Evolutionary conservation across 2,888 invertebrate genomes (phyloP), one percentile per base, ranked within the genome.

Genomic region (Eucera pruinosa): DNA sequence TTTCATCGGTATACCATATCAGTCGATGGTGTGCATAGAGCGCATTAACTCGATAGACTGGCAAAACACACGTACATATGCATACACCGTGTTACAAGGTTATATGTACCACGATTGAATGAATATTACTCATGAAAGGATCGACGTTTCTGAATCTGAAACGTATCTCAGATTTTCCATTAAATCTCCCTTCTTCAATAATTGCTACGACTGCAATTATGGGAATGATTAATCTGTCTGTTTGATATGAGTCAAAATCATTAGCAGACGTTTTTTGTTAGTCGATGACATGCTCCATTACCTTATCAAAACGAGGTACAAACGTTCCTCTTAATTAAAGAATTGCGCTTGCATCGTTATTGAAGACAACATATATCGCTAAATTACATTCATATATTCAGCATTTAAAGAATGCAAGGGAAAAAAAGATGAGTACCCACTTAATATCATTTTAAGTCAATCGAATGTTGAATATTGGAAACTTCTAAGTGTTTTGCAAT

Each of bases 281-380:
- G 0, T 3, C 11, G 45, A 11, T 7, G 7, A 20, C 11, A 2
- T 5, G 27, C 9, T 27, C 20, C 15, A 27, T 27, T n/a, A 7
- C 18, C 15, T 27, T 47, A 20, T 27, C 36, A 3, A 30, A 11
- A 20, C 7, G 39, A 67, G n/a, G 39, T 7, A 5, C 36, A 15
- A 2, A 25, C n/a, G 30, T 66, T 25, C 20, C 48, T 58, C 36
- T 65, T 27, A 6, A 48, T 39, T 70, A 15, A 41, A 30, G 9
- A 23, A 43, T 11, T 18, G 18, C 23, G 11, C 47, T 15, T 13
- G 5, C 23, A 6, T 13, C 4, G 30, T 68, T 30, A 33, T 54
- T 43, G 18, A 18, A 55, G 11, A 7, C 45, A 33, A 30, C 11
- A 9, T 30, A 41, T 45, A 43, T n/a, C n/a, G 33, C 27, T 25